Percentiles rank a stretch among this genome's conserved stretches.
Conservation (phyloP, 2,797 vertebrate genomes). For the Manis crassicaudata region DNA sequence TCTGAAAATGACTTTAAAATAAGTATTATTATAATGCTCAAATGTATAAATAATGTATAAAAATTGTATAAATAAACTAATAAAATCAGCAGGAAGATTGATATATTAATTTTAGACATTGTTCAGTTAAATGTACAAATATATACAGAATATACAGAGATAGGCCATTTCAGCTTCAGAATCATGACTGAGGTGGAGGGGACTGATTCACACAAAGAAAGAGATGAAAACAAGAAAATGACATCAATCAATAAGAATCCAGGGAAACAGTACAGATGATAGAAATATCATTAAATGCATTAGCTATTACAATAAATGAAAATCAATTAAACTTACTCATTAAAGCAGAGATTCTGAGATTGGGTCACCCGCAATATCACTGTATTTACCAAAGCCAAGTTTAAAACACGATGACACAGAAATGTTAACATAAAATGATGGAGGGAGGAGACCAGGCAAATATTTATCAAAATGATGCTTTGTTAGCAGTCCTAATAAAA, state of each 20-base stretch:
- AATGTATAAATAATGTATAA: neutral
- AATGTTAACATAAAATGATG: neutral
- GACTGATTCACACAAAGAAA: neutral
- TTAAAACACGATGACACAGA: neutral
- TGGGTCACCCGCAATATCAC: neutral
- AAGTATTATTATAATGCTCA: neutral
- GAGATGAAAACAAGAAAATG: neutral
- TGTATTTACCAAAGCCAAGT: neutral
- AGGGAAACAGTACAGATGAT: neutral
- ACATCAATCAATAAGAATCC: neutral
- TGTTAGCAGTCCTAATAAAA: neutral
- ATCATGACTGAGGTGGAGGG: neutral
- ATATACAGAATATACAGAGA: neutral
- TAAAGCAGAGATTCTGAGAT: neutral
- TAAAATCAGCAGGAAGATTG: neutral
- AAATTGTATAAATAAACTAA: neutral
- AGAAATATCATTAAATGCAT: neutral
- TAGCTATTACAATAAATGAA: neutral
- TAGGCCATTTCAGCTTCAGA: neutral
- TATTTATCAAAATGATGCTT: conserved; percentile 47
- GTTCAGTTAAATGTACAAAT: neutral
- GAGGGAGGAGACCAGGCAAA: neutral
- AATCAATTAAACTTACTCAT: neutral
- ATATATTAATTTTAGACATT: neutral
- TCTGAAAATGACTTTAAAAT: neutral